A percentile compares a stretch with the other conserved stretches of the same genome.
Evolutionary conservation across 1,140 invertebrate species (phyloP).

Genomic region (Pollicipes pollicipes): DNA sequence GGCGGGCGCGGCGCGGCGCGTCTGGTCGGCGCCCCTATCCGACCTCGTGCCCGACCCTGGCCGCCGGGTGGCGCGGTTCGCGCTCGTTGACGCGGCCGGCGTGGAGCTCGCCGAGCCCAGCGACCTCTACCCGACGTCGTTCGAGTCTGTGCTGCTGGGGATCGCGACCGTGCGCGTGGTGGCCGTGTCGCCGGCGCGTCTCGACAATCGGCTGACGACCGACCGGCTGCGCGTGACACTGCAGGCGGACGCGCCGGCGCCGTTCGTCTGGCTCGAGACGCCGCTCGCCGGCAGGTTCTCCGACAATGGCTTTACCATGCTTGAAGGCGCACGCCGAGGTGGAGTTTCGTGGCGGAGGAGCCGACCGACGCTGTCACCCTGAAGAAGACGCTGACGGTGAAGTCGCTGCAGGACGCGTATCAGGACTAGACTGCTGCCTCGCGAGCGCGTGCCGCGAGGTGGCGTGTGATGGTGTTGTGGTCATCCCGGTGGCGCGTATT

Average conservation of each 20-base stretch:
- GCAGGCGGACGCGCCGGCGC: slow-evolving; percentile 12
- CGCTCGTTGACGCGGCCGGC: not conserved
- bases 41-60: not conserved
- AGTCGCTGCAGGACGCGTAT: not conserved
- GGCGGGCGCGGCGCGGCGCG: too few species aligned
- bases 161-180: not conserved
- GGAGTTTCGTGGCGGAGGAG: not conserved
- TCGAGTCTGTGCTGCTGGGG: not conserved
- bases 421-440: too few species aligned
- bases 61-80: too few species aligned
- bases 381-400: not conserved
- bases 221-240: not conserved
- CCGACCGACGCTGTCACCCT: not conserved
- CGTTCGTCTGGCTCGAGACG: slow-evolving; percentile 18
- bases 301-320: slow-evolving; percentile 17
- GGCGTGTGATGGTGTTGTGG: too few species aligned
- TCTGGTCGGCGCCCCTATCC: not conserved
- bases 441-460: too few species aligned
- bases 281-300: slow-evolving; percentile 15
- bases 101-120: not conserved
- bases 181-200: not conserved
- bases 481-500: too few species aligned
- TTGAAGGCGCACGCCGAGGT: not conserved
- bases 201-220: not conserved
- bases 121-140: not conserved